These are phyloP conservation scores for Conus ventricosus DNA, from an alignment of 1,140 invertebrate species.

Conservation along the genomic window DNA sequence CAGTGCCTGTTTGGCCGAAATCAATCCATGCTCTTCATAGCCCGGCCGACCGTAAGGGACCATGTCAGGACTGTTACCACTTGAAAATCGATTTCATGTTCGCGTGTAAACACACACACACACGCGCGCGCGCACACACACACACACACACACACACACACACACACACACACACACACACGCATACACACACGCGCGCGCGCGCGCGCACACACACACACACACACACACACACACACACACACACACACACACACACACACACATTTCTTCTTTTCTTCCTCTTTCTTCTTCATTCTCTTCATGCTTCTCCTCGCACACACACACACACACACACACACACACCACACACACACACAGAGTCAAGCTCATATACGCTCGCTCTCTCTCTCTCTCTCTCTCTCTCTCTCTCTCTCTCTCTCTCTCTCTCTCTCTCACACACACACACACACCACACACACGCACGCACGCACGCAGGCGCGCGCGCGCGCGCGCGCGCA, in stretches of 20 bases:
- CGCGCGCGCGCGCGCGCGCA: neutral
- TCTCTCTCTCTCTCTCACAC: neutral
- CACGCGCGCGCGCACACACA: conserved; percentile 29
- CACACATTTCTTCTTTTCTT: neutral
- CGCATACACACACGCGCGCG: conserved; percentile 48
- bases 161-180: conserved; percentile 47
- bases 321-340: too few relatives aligned
- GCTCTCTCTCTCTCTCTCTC: neutral
- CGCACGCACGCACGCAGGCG: neutral
- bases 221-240: conserved; percentile 48
- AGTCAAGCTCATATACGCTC: neutral
- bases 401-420: neutral
- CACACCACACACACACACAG: conserved; percentile 26
- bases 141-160: conserved; percentile 45
- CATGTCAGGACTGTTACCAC: too few relatives aligned
- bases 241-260: conserved; percentile 48
- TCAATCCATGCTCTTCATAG: too few relatives aligned
- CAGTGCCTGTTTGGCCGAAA: too few relatives aligned
- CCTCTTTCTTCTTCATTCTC: too few relatives aligned
- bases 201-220: conserved; percentile 46
- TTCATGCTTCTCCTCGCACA: too few relatives aligned
- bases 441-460: neutral
- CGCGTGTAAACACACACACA: too few relatives aligned
- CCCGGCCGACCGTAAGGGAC: too few relatives aligned
- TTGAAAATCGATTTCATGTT: too few relatives aligned